Percentiles rank a stretch among this genome's conserved stretches.
These are phyloP conservation scores for Nycticorax nycticorax DNA, from an alignment of 2,113 vertebrate genomes.

Conservation along the genomic window DNA sequence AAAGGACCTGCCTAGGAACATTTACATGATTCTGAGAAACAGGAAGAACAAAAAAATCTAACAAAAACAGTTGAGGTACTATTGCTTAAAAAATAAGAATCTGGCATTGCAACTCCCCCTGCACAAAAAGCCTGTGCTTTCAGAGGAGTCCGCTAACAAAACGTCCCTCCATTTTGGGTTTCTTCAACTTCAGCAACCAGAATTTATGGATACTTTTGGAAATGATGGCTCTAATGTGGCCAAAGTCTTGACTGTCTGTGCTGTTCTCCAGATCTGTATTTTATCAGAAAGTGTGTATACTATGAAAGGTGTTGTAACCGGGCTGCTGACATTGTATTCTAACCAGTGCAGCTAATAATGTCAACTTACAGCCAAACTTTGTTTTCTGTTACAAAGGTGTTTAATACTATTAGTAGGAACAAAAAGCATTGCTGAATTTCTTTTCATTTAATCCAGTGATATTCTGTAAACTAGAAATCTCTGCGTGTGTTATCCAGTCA, in stretches of 20 bases:
- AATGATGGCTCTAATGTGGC: neutral
- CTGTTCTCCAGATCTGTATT: neutral
- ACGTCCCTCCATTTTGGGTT: neutral
- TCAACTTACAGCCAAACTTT: neutral
- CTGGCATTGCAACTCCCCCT: neutral
- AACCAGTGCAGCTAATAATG: neutral
- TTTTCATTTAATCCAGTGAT: neutral
- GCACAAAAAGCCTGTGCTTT: neutral
- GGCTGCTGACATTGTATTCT: rapidly evolving
- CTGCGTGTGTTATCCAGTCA: neutral
- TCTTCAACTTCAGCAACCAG: neutral
- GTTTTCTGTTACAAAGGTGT: neutral
- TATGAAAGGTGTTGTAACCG: neutral
- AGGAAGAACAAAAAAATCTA: neutral
- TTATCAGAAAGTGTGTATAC: neutral
- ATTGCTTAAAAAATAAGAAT: neutral
- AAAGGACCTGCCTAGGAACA: neutral
- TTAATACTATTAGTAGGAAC: neutral
- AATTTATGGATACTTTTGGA: neutral
- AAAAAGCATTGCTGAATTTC: neutral
- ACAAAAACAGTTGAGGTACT: neutral
- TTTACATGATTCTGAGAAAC: neutral
- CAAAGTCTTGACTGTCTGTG: neutral
- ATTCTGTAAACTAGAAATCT: neutral
- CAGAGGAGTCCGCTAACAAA: neutral